phyloP scores from a whole-genome alignment of 53 echinoderm and acorn worm genomes.

The Luidia sarsii region DNA sequence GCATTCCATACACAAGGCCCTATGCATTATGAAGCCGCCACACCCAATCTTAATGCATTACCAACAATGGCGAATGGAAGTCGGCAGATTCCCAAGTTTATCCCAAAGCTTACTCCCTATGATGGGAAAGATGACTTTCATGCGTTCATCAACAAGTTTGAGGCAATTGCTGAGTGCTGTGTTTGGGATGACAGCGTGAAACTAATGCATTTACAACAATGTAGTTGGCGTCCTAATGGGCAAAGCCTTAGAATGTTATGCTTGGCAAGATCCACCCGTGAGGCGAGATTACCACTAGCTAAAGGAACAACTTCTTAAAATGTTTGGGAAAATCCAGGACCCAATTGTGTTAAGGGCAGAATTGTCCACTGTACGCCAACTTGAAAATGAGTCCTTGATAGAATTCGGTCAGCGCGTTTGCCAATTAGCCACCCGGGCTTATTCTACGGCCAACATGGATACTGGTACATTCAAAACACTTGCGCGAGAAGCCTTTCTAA shows the following conservation, averaged over 20 bases:
- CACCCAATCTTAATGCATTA: background rate
- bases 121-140: conserved; percentile 1
- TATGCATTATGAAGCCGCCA: background rate
- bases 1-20: background rate
- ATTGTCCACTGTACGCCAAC: background rate
- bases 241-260: conserved; percentile 6
- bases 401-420: conserved; percentile 18
- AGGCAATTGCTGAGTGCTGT: conserved; percentile 4
- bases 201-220: background rate
- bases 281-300: background rate
- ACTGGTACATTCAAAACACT: background rate
- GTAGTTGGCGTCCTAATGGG: background rate
- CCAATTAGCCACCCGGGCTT: background rate
- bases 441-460: background rate
- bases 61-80: background rate
- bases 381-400: background rate
- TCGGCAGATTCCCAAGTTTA: background rate
- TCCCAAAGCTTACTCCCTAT: background rate
- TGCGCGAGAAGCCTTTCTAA: background rate
- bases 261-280: background rate
- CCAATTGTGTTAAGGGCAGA: background rate
- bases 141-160: conserved; percentile 14
- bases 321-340: conserved; percentile 8
- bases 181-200: background rate
- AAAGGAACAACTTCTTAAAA: background rate